Base-by-base conservation (phyloP, 2,797 vertebrate species). In the Chiropotes sagulatus region DNA sequence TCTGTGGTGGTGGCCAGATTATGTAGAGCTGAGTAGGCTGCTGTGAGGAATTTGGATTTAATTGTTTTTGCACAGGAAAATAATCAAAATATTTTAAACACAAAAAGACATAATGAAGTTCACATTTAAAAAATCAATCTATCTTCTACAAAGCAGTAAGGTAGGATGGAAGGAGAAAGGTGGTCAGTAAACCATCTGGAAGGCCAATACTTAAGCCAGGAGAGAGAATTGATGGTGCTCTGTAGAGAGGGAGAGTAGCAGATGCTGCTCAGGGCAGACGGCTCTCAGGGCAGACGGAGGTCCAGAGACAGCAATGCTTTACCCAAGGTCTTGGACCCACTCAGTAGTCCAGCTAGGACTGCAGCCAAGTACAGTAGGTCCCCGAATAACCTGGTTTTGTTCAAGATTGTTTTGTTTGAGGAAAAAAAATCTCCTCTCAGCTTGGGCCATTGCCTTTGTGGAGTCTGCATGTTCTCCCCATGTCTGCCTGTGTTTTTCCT, bases 11-110 rank as follows among this genome's bases (percentile, higher is more conserved):
- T 24, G 2, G 11, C 6, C 33, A 58, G 88, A 24, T 14, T 12
- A 46, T 2, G 1, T 28, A 75, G 67, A 4, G 3, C 58, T 48
- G 13, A 30, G 2, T 12, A 46, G 17, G 33, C 3, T 15, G 10
- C 72, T 76, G 7, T 36, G 30, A 92, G 20, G 39, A 92, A n/a
- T 64, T 70, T n/a, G 10, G 4, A 82, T 88, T 86, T 70, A 26
- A 36, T 28, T 64, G 14, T 79, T 90, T 64, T 50, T 90, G 9
- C 9, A 52, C 1, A 80, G 48, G n/a, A 92, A 96, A 93, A 24
- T 26, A 33, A 14, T 39, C n/a, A 44, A 24, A 87, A 4, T 2
- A 73, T 84, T 96, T 84, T 79, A 93, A 76, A 48, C 26, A 19
- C 58, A 76, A 88, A 92, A 0, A 20, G 15, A 87, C 36, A 2